Evolutionary conservation across 2,797 vertebrate species (phyloP), one percentile per base, ranked within the genome.

Genomic region (Argya squamiceps): DNA sequence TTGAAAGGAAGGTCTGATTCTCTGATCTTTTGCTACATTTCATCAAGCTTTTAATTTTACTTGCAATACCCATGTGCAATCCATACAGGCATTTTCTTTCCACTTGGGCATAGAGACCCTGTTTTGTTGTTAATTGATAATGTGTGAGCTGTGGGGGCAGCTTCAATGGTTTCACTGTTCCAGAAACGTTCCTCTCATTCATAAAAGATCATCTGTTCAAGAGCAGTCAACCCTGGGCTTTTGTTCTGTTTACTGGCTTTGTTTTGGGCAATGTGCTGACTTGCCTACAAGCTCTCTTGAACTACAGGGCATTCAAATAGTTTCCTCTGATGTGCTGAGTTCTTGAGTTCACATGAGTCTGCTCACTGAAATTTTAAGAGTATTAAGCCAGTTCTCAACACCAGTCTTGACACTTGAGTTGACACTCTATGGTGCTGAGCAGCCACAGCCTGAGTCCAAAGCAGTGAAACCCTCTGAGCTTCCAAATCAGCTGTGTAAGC

Each of bases 11-110:
- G 84, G 62, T 86, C 84, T 76, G 78, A 52, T 82, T 88, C 71
- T 81, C 74, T 94, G 52, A 58, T 88, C 83, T 58, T 64, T 52
- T 32, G 73, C 95, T 95, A 65, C 67, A 50, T 97, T 94, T 94
- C 81, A 92, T 94, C 84, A 64, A 82, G 89, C 62, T 91, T 95
- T 91, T 92, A 37, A 96, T 94, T 92, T 93, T 86, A 85, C 44
- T 81, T 93, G 91, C 87, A 93, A 74, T 94, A 94, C 59, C 81
- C 84, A 65, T 56, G 3, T 77, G 81, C 84, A 60, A 92, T 96
- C 88, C 88, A 59, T 78, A 68, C 68, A 79, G 65, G 89, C 96
- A 53, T 96, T 96, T 97, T 92, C 89, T 91, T 91, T 94, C 77
- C 62, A 8, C 84, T 78, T 29, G 60, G 56, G 59, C 90, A 60